Evolutionary conservation across 2,113 vertebrate genomes (phyloP).

Genomic region (Forbesichthys agassizii): DNA sequence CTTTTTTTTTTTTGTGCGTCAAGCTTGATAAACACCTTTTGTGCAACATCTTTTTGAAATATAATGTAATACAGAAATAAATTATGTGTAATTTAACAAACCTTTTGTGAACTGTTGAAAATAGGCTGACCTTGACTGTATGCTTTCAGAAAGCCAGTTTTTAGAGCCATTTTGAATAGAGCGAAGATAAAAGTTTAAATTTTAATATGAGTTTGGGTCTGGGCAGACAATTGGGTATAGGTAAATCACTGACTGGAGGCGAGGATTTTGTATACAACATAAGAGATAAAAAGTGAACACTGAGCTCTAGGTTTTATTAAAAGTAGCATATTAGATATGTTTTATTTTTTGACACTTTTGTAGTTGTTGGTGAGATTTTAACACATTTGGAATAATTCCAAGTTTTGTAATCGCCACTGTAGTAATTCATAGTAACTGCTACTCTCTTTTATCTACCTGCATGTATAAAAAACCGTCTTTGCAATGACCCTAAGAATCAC

Average conservation of each 20-base stretch:
- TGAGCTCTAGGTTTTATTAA: not conserved
- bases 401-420: too few relatives aligned
- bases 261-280: not conserved
- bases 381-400: too few relatives aligned
- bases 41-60: not conserved
- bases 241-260: not conserved
- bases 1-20: not conserved
- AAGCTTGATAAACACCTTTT: not conserved
- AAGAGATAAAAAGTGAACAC: too few relatives aligned
- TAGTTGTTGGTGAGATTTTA: too few relatives aligned
- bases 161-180: not conserved
- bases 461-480: too few relatives aligned
- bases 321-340: not conserved
- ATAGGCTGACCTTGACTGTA: not conserved
- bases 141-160: not conserved
- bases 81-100: not conserved
- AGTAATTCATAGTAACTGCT: too few relatives aligned
- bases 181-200: not conserved
- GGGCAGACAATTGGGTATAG: not conserved
- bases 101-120: not conserved
- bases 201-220: not conserved
- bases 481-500: too few relatives aligned
- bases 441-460: too few relatives aligned
- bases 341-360: not conserved
- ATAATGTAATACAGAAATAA: not conserved